Conservation (phyloP, 2,113 vertebrate genomes). For the Rhabdornis inornatus region DNA sequence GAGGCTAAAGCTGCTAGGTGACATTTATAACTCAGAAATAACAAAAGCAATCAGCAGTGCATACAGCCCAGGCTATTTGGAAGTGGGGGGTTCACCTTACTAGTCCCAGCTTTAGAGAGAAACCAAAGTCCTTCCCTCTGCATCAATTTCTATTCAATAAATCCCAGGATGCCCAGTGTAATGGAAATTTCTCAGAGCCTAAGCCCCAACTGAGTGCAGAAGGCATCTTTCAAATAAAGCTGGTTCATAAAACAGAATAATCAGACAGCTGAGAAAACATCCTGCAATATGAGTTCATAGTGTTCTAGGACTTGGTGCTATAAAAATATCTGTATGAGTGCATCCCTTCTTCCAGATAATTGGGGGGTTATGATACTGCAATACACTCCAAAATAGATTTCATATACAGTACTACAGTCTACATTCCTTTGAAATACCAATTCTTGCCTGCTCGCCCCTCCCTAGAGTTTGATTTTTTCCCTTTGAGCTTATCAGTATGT, state of each 20-base stretch:
- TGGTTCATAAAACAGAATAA: neutral
- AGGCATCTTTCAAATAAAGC: neutral
- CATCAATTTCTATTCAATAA: neutral
- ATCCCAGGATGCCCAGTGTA: neutral
- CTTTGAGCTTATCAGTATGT: neutral
- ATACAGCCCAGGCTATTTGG: neutral
- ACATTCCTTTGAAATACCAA: neutral
- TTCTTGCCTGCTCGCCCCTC: neutral
- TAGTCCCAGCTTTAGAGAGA: neutral
- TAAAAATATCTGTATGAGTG: neutral
- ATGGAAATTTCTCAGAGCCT: neutral
- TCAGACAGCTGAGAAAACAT: constrained; percentile 9
- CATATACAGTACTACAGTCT: neutral
- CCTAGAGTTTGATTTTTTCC: neutral
- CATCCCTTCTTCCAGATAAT: neutral
- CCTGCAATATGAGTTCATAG: neutral
- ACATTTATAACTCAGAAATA: neutral
- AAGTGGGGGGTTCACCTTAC: neutral
- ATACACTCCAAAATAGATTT: neutral
- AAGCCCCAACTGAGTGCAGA: neutral
- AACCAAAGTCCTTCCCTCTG: neutral
- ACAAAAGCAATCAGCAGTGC: neutral
- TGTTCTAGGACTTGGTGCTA: neutral
- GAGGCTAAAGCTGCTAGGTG: neutral
- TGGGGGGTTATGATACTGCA: neutral